Percentiles rank a stretch among this genome's conserved stretches.
Conservation (phyloP, 1,140 invertebrate genomes). For the Campodea augens region DNA sequence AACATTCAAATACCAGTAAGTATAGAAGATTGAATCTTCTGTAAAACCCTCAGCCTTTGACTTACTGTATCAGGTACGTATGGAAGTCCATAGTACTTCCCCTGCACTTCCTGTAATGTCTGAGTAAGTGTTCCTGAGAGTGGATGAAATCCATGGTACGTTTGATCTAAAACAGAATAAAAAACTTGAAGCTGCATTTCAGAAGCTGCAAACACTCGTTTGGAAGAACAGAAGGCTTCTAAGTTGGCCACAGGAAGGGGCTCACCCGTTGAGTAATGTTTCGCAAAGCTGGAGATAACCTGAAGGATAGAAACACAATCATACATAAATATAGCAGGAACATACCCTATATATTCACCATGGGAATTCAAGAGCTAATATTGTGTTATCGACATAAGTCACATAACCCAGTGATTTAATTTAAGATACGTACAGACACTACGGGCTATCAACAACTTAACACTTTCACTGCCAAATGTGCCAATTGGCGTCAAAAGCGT, state of each 20-base stretch:
- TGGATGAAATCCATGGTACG: slow-evolving; percentile 50
- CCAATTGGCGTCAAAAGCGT: too few species aligned
- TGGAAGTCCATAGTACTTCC: slow-evolving; percentile 64
- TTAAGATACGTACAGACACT: too few species aligned
- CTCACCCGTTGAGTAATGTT: slow-evolving; percentile 77
- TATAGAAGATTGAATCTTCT: too few species aligned
- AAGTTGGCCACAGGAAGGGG: slow-evolving; percentile 57
- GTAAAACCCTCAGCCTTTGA: slow-evolving; percentile 11
- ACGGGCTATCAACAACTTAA: too few species aligned
- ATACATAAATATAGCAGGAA: too few species aligned
- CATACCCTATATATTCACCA: too few species aligned
- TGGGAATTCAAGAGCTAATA: too few species aligned
- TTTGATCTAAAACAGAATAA: slow-evolving; percentile 75
- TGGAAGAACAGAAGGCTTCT: slow-evolving; percentile 56
- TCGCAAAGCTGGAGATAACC: slow-evolving; percentile 70
- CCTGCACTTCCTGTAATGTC: slow-evolving; percentile 58
- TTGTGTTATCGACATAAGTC: too few species aligned
- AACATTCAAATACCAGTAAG: too few species aligned
- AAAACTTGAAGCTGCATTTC: slow-evolving; percentile 85
- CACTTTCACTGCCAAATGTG: too few species aligned
- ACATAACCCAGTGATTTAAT: too few species aligned
- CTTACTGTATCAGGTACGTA: slow-evolving; percentile 69
- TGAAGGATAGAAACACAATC: too few species aligned
- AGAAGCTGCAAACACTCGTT: slow-evolving; percentile 66
- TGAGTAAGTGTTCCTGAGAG: slow-evolving; percentile 36